Evolutionary conservation across 2,888 invertebrate genomes (phyloP).

Genomic region (Campopleginae sp.): DNA sequence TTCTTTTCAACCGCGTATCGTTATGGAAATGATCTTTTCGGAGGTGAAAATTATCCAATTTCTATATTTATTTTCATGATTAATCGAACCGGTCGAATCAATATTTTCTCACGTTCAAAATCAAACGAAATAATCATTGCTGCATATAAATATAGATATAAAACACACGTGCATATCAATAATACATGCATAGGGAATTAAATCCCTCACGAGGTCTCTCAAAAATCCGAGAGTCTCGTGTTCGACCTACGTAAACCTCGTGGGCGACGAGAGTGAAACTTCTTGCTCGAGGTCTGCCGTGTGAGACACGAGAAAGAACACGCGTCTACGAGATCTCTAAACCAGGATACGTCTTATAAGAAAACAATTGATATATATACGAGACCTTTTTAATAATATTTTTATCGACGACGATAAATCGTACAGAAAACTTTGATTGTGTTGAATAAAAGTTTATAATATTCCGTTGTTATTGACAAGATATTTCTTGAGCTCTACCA

Average conservation of each 20-base stretch:
- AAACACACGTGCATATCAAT: slow-evolving; percentile 35
- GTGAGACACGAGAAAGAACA: slow-evolving; percentile 33
- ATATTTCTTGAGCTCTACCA: neutral
- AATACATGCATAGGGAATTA: slow-evolving; percentile 71
- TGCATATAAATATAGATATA: neutral
- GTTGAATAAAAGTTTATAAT: neutral
- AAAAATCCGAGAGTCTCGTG: slow-evolving; percentile 44
- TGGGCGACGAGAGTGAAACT: slow-evolving; percentile 67
- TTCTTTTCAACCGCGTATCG: neutral
- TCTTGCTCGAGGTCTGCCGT: slow-evolving; percentile 43
- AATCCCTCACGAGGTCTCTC: slow-evolving; percentile 44
- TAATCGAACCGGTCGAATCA: slow-evolving; percentile 22
- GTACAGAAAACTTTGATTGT: neutral
- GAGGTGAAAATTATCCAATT: neutral
- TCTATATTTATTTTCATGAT: neutral
- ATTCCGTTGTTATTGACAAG: neutral
- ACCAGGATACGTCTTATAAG: slow-evolving; percentile 44
- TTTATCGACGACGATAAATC: neutral
- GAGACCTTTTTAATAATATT: slow-evolving; percentile 4
- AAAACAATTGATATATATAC: slow-evolving; percentile 21
- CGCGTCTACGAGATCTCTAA: slow-evolving; percentile 48
- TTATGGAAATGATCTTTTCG: neutral
- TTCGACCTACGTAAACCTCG: slow-evolving; percentile 64
- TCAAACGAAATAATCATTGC: slow-evolving; percentile 13
- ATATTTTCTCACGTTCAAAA: slow-evolving; percentile 40